A percentile compares a stretch with the other conserved stretches of the same genome.
phyloP scores from a whole-genome alignment of 1,140 invertebrate species.

The Halyomorpha halys region DNA sequence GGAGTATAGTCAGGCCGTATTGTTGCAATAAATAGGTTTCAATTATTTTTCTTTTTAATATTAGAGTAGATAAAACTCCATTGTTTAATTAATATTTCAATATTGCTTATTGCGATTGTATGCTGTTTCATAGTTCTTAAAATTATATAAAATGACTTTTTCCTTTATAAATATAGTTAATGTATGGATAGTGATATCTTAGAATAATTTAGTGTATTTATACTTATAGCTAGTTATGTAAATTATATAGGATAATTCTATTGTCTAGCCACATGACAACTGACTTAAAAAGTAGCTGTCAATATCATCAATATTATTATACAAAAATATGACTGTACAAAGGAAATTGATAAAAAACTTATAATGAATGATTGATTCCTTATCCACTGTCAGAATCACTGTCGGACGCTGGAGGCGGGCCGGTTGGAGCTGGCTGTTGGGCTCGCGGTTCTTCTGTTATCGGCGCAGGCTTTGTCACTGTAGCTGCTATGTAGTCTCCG shows the following conservation, averaged over 20 bases:
- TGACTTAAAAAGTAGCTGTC: too few relatives aligned
- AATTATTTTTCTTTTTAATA: too few relatives aligned
- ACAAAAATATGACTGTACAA: not conserved
- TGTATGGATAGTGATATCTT: conserved; percentile 4
- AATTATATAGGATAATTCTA: not conserved
- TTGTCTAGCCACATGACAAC: conserved; percentile 4
- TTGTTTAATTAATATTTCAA: too few relatives aligned
- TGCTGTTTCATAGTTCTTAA: not conserved
- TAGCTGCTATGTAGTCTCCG: conserved; percentile 63
- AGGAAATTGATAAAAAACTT: too few relatives aligned
- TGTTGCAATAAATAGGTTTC: too few relatives aligned
- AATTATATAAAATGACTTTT: too few relatives aligned
- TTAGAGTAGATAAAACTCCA: too few relatives aligned
- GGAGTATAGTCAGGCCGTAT: too few relatives aligned
- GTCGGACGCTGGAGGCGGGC: conserved; percentile 37
- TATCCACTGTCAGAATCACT: conserved; percentile 4
- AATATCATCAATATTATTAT: not conserved
- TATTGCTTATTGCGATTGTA: conserved; percentile 4
- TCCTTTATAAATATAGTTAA: too few relatives aligned
- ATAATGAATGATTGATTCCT: not conserved
- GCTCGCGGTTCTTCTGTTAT: conserved; percentile 35
- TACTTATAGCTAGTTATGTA: not conserved
- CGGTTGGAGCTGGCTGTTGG: conserved; percentile 30
- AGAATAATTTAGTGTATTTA: not conserved
- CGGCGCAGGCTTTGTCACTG: conserved; percentile 37